Conservation (phyloP, 1,140 invertebrate species). For the Euglossa dilemma region DNA sequence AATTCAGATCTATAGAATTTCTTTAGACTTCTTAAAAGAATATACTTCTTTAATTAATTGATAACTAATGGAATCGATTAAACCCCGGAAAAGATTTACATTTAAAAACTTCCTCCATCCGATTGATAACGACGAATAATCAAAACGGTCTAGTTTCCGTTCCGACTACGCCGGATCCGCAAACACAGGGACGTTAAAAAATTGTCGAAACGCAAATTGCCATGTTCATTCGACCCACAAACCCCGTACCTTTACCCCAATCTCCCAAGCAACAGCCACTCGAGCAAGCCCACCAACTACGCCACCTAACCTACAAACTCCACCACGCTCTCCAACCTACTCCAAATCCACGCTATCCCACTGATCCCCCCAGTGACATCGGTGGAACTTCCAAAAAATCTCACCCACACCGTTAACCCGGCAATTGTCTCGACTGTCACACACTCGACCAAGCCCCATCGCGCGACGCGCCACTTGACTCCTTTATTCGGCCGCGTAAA, state of each 20-base stretch:
- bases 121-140: too few relatives aligned
- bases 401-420: not conserved
- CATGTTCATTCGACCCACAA: not conserved
- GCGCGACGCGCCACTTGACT: conserved; percentile 40
- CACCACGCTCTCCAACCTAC: not conserved
- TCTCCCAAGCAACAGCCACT: not conserved
- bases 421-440: not conserved
- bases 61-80: too few relatives aligned
- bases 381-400: not conserved
- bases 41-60: too few relatives aligned
- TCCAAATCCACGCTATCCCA: not conserved
- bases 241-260: not conserved
- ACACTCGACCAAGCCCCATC: too few relatives aligned
- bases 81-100: too few relatives aligned
- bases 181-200: not conserved
- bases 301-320: conserved; percentile 1
- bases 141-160: too few relatives aligned
- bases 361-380: not conserved
- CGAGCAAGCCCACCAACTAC: not conserved
- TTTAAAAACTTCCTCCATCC: too few relatives aligned
- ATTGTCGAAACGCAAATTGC: not conserved
- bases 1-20: too few relatives aligned
- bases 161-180: too few relatives aligned
- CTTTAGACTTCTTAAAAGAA: too few relatives aligned
- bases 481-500: conserved; percentile 26